Base-by-base conservation (phyloP, 2,888 invertebrate species). In the Lepidocyrtoides sp. region DNA sequence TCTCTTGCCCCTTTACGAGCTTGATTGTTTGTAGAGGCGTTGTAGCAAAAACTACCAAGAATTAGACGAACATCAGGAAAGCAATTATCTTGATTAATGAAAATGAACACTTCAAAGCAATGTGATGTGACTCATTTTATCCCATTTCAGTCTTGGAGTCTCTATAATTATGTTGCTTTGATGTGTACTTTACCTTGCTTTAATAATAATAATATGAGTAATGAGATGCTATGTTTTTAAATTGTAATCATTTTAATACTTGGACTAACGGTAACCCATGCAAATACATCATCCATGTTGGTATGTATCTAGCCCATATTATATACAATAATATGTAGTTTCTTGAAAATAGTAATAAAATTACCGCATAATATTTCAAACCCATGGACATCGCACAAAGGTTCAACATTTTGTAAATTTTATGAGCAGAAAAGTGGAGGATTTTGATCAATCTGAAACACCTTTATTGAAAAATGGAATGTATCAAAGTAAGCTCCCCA, bases 31-130 rank as follows among this genome's bases (percentile, higher is more conserved):
- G 36, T 36, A 36, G 51, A 51, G 2, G 51, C 1, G n/a, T 54
- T 20, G 17, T 17, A 10, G 4, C 17, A 20, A 54, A 54, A 54
- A 54, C 54, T 54, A 17, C 54, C 4, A 3, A 20, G 20, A 20
- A 54, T 54, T 20, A 20, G 8, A 54, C 54, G 20, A 20, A 54
- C 54, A 54, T 17, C 12, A 26, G 2, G 12, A 60, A 60, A 23
- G 26, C 26, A 60, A 60, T 60, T 60, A 60, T 60, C 2, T 10
- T 60, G 60, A 60, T 26, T 60, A 26, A 26, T 26, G 60, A 60
- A 60, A 60, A 60, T 60, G 23, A 60, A 26, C 26, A 26, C 26
- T 60, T 60, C 60, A 60, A 60, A 60, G 60, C 8, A 60, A 60
- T 26, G 7, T 36, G 7, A 36, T 36, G 7, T 54, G 54, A 26